Base-by-base conservation (phyloP, 1,140 invertebrate genomes). In the Drosophila bipectinata region DNA sequence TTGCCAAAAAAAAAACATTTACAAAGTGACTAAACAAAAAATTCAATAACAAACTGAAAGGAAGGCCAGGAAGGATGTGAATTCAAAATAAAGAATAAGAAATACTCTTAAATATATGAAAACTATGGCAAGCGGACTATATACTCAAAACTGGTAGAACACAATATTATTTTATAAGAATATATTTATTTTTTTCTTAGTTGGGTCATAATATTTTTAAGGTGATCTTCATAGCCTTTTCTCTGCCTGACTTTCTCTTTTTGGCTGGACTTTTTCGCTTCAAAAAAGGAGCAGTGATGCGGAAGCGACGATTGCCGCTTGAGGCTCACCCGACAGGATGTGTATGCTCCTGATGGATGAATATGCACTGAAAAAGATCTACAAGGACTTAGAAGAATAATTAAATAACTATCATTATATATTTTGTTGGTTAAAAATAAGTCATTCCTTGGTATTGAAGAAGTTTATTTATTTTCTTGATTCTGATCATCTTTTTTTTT, bases 281-380 rank as follows among this genome's bases (percentile, higher is more conserved):
- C 54, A 57, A 72, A 88, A 87, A 78, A 83, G 72, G 68, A 74
- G 83, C 83, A 87, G 69, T 88, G 83, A 87, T 87, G 83, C 76
- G 83, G 83, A 87, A 87, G 83, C 83, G 72, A 75, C 79, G 83
- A 88, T 88, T 88, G 83, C 79, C 77, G 72, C 39, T 41, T 47
- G 49, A 66, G 61, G 53, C 66, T 67, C 41, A 45, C 37, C 30
- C 67, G 60, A 77, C 56, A 81, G 74, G 66, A 77, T 72, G 60
- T 60, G 78, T 72, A 66, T 75, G 58, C 62, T 54, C 60, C 57
- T 58, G 68, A 72, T 59, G 56, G 59, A 52, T 52, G 34, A 53
- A 44, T 24, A 18, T 64, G 60, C 37, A 64, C 63, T 8, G 18
- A 4, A 0, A 51, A 18, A 47, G 2, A 4, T 24, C 21, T 45